Evolutionary conservation across 2,888 invertebrate species (phyloP), one percentile per base, ranked within the genome.

Genomic region (Gnatocerus cornutus): DNA sequence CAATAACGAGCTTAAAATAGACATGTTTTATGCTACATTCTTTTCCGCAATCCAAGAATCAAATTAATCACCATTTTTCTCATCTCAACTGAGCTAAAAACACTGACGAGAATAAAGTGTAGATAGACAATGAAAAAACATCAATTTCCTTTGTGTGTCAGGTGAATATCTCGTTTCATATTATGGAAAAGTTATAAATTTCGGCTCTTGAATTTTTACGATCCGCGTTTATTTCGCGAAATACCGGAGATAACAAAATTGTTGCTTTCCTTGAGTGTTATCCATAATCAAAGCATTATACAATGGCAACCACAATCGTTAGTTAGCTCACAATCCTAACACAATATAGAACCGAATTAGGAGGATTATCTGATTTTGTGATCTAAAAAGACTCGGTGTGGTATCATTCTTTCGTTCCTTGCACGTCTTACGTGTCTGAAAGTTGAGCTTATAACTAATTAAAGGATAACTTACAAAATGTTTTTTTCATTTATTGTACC

Each of bases 1-100:
- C 52, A 59, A 59, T 68, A 68, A 68, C 55, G 62, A 21, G 12
- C 62, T 67, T 67, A 61, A 59, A 46, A 29, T 52, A 61, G 50
- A 46, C 10, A 27, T 53, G 21, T 14, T 53, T 53, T 43, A 45
- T 59, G 27, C 53, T n/a, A 5, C 41, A 33, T 4, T 9, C 33
- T 33, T 33, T 33, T n/a, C 33, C 33, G 33, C 33, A 33, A n/a
- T 9, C 9, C 9, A 2, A 33, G 12, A 6, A 13, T 43, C 14
- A 10, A 13, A 43, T 43, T 12, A 43, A 9, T 6, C 5, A 43
- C 7, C 21, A 21, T 21, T 21, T 21, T 21, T 21, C 21, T 21
- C 21, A 3, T 21, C 21, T 21, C 21, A 4, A 3, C 21, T 21
- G 2, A 3, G 4, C 21, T 21, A 21, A 21, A 21, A 21, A 21